Evolutionary conservation across 2,888 invertebrate genomes (phyloP).

Genomic region (Drosophila quasianomalipes): DNA sequence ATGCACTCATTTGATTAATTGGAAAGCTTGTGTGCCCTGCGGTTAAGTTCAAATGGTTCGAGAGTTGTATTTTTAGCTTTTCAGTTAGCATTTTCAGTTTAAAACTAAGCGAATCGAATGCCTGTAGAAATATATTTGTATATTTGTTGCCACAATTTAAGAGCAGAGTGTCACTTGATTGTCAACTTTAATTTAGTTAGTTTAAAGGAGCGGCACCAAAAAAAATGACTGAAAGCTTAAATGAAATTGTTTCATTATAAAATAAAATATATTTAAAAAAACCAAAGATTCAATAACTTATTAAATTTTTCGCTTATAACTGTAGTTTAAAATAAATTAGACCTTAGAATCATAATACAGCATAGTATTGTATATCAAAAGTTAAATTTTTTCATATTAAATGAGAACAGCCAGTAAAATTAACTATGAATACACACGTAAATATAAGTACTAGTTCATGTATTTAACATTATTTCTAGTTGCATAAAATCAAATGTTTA

Average conservation of each 20-base stretch:
- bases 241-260: constrained; percentile 75
- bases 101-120: constrained; percentile 72
- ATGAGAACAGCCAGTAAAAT: constrained; percentile 45
- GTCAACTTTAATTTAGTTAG: constrained; percentile 53
- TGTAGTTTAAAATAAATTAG: constrained; percentile 52
- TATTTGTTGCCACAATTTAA: constrained; percentile 42
- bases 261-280: constrained; percentile 25
- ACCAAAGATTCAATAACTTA: constrained; percentile 37
- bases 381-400: constrained; percentile 58
- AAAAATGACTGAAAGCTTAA: constrained; percentile 74
- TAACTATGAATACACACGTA: constrained; percentile 41
- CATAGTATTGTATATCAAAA: constrained; percentile 54
- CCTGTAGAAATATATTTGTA: constrained; percentile 38
- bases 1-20: constrained; percentile 61
- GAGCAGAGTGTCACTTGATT: constrained; percentile 24
- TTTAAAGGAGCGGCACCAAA: constrained; percentile 54
- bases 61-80: constrained; percentile 18
- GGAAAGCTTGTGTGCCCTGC: constrained; percentile 48
- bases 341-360: constrained; percentile 39
- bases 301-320: constrained; percentile 62
- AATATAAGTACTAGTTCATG: constrained; percentile 46
- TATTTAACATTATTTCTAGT: constrained; percentile 61
- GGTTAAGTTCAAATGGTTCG: constrained; percentile 42
- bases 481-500: constrained; percentile 57
- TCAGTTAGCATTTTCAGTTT: constrained; percentile 22